Evolutionary conservation across 2,888 invertebrate genomes (phyloP).

Genomic region (Macaria notata): DNA sequence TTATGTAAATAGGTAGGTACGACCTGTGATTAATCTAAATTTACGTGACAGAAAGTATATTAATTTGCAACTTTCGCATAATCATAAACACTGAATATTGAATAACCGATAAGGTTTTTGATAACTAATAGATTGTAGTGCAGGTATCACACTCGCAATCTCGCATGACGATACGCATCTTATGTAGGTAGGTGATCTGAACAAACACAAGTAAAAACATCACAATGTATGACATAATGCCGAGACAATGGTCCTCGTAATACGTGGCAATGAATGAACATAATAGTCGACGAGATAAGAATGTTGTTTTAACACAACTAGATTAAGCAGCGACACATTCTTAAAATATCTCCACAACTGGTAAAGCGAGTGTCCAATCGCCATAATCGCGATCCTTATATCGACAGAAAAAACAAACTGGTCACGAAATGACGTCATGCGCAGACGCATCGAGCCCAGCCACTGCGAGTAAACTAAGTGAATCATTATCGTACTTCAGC

Average conservation of each 20-base stretch:
- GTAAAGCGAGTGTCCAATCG: slow-evolving; percentile 37
- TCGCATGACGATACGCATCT: neutral
- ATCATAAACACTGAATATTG: too few relatives aligned
- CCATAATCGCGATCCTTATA: slow-evolving; percentile 56
- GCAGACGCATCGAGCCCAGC: slow-evolving; percentile 54
- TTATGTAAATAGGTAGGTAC: too few relatives aligned
- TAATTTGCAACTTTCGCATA: too few relatives aligned
- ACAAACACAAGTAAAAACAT: slow-evolving; percentile 11
- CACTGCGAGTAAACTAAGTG: slow-evolving; percentile 67
- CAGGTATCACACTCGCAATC: neutral
- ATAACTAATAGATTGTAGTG: too few relatives aligned
- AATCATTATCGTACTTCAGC: slow-evolving; percentile 52
- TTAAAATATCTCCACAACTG: slow-evolving; percentile 22
- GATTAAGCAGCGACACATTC: slow-evolving; percentile 25
- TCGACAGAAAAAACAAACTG: slow-evolving; percentile 51
- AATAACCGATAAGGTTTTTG: too few relatives aligned
- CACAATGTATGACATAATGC: slow-evolving; percentile 12
- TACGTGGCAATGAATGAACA: slow-evolving; percentile 20
- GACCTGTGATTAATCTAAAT: too few relatives aligned
- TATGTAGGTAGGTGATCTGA: neutral
- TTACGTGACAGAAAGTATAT: too few relatives aligned
- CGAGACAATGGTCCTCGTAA: slow-evolving; percentile 19
- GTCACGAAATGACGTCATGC: slow-evolving; percentile 59
- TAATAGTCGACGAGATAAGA: slow-evolving; percentile 17
- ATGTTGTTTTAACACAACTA: slow-evolving; percentile 25